Conservation (phyloP, 2,797 vertebrate genomes). For the Silurus lanzhouensis region DNA sequence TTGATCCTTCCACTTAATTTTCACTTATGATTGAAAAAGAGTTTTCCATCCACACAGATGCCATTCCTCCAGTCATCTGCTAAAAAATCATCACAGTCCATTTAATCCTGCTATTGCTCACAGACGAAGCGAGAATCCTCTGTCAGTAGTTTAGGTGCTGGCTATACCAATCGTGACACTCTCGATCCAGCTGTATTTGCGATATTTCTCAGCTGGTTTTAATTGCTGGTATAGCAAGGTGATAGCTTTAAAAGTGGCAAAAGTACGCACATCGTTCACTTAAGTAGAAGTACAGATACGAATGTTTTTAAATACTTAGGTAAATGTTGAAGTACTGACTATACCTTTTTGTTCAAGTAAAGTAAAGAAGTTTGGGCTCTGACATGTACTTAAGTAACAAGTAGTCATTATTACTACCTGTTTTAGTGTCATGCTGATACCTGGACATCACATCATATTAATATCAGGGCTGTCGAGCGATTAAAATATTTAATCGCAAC, state of each 20-base stretch:
- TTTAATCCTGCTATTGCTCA: conserved; percentile 33
- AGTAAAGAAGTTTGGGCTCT: too few relatives aligned
- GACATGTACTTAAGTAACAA: too few relatives aligned
- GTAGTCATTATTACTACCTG: too few relatives aligned
- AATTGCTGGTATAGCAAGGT: conserved; percentile 27
- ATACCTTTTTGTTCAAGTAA: too few relatives aligned
- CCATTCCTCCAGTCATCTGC: conserved; percentile 37
- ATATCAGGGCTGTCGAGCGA: too few relatives aligned
- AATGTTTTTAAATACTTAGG: too few relatives aligned
- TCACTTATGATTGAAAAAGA: conserved; percentile 56
- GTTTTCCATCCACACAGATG: conserved; percentile 38
- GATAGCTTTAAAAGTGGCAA: background rate
- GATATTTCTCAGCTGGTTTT: conserved; percentile 37
- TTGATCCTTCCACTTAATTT: conserved; percentile 55
- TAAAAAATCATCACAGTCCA: conserved; percentile 32
- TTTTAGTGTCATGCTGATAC: too few relatives aligned
- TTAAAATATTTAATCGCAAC: too few relatives aligned
- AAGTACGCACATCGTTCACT: too few relatives aligned
- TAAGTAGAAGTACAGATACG: too few relatives aligned
- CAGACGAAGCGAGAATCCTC: conserved; percentile 1
- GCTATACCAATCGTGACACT: background rate
- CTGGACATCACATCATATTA: too few relatives aligned
- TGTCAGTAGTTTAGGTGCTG: conserved; percentile 1
- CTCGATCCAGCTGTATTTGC: background rate
- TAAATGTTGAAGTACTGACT: too few relatives aligned